A percentile compares a stretch with the other conserved stretches of the same genome.
phyloP scores from a whole-genome alignment of 2,888 invertebrate genomes.

The Pocota personata region DNA sequence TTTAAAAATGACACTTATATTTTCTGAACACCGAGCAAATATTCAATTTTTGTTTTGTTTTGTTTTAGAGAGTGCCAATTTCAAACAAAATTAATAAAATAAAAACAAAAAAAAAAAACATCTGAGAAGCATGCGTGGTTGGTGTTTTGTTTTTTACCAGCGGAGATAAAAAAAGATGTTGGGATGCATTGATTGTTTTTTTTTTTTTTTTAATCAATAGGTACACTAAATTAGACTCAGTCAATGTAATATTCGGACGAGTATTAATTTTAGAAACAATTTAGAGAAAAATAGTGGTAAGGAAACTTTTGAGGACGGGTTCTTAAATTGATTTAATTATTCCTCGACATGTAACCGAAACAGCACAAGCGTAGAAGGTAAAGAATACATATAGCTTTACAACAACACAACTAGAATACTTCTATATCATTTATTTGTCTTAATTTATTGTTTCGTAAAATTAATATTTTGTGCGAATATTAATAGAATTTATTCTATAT shows the following conservation, averaged over 20 bases:
- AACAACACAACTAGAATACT: background rate
- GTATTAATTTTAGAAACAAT: background rate
- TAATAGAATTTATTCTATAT: conserved; percentile 34
- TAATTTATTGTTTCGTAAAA: background rate
- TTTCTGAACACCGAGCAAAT: conserved; percentile 31
- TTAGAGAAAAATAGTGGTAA: background rate
- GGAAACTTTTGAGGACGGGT: background rate
- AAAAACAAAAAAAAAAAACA: background rate
- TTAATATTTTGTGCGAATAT: background rate
- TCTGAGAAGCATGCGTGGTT: background rate
- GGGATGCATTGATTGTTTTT: background rate
- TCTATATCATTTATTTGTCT: background rate
- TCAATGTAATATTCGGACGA: background rate
- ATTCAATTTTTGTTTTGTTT: conserved; percentile 31
- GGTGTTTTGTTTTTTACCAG: conserved; percentile 15
- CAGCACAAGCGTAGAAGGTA: background rate
- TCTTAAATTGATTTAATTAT: too few species aligned
- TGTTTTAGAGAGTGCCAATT: conserved; percentile 38
- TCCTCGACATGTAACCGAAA: too few species aligned
- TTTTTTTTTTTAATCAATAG: background rate
- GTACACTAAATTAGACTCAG: background rate
- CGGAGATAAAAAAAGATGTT: conserved; percentile 14
- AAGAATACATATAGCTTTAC: background rate
- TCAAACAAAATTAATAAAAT: conserved; percentile 4
- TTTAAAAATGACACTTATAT: conserved; percentile 15